Evolutionary conservation across 2,797 vertebrate species (phyloP), one percentile per base, ranked within the genome.

Genomic region (Cottoperca gobio): DNA sequence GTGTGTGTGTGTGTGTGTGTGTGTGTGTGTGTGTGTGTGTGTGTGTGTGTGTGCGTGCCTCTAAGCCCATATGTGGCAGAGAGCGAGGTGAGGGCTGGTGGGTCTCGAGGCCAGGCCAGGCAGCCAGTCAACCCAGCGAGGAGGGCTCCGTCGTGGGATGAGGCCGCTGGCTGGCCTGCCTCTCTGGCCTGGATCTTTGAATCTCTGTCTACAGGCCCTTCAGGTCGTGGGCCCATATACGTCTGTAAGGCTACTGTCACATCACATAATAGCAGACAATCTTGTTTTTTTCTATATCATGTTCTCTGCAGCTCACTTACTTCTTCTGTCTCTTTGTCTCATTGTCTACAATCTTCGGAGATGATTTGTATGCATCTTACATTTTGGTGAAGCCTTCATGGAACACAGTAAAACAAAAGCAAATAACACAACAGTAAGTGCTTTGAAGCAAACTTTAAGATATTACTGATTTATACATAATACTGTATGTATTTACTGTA

Each of bases 161-260:
- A 79, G 80, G 86, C 88, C 19, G 23, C 73, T 87, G 91, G 86
- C 75, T 67, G 69, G 80, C 73, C 84, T 86, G 53, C 55, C 77
- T 88, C 78, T 81, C 77, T 88, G 79, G 74, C 84, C 83, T 84
- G 79, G 50, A 85, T 91, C 85, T 86, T 55, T 83, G 77, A 81
- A 82, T 83, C 59, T 82, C 23, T 83, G 60, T 84, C 72, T 86
- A 66, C 58, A 68, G 80, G 59, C 85, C 84, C 81, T 70, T 80
- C 81, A 88, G 88, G 83, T 89, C 46, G n/a, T 57, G 33, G 69
- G 70, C 73, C 78, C 33, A 52, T 79, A 80, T 71, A 73, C 40
- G 31, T 87, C 86, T 88, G 81, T 79, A 81, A 87, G 88, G 91
- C 89, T 89, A 67, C 89, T 93, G 89, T 93, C 92, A 92, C 86